Base-by-base conservation (phyloP, 1,140 invertebrate species). In the Drosophila sp. region DNA sequence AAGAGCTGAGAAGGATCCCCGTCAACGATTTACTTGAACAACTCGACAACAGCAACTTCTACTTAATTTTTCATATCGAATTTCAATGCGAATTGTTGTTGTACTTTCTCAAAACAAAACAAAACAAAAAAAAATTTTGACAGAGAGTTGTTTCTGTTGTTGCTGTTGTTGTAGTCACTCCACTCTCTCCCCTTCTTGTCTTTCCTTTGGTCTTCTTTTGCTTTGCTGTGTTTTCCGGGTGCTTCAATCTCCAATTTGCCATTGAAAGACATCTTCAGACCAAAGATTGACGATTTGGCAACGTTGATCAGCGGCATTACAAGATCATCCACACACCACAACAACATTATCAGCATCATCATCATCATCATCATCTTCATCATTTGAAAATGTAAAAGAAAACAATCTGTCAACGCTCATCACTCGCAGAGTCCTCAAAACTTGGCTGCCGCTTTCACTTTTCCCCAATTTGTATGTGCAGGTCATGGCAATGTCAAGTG, bases 1-100 rank as follows among this genome's bases (percentile, higher is more conserved):
- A 70, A 57, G 36, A 27, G 38, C 38, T 69, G 56, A 58, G 29
- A 61, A 71, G 51, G 56, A 56, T 69, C 65, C 58, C 27, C 66
- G 72, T 76, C 76, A 78, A 45, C 43, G 56, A 57, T 77, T 79
- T 79, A 78, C 75, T 82, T 70, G 50, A 78, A 76, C 54, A 76
- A 72, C 78, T 76, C 78, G 62, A 69, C 72, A 41, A 21, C 51
- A 45, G 53, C 16, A 46, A 56, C 63, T 70, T 84, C 81, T 73
- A 61, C 79, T 89, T 83, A 66, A 74, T 80, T 86, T 86, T 86
- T 76, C 76, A 82, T 90, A 90, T 90, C 76, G 61, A 62, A 90
- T 90, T 90, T 89, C 86, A 82, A 74, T 80, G 78, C 76, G 66
- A 90, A 87, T 79, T 71, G 40, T 61, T 58, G 59, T 61, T 63